Conservation (phyloP, 2,113 vertebrate species). For the Muscicapa adusta region DNA sequence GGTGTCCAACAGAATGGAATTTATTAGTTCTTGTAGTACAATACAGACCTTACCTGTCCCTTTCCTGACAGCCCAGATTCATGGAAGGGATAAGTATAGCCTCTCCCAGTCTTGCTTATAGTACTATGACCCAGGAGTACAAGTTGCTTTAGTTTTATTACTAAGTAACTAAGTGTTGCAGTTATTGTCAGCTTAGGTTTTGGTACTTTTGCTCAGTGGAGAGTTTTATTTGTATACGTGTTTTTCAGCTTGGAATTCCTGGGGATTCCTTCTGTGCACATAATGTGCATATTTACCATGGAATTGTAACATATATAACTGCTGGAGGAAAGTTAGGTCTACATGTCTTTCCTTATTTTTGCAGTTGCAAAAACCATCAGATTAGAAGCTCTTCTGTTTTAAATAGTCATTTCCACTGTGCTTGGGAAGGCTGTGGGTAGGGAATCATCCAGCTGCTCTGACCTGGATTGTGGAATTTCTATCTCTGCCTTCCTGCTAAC, state of each 20-base stretch:
- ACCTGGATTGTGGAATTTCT: not conserved
- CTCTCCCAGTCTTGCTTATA: not conserved
- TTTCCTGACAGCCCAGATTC: not conserved
- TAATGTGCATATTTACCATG: not conserved
- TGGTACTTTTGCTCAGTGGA: not conserved
- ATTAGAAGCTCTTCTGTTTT: not conserved
- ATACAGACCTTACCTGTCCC: not conserved
- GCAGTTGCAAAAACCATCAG: not conserved
- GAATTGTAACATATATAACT: not conserved
- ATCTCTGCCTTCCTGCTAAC: not conserved
- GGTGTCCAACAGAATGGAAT: not conserved
- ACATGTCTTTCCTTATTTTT: not conserved
- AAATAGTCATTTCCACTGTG: not conserved
- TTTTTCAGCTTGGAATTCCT: not conserved
- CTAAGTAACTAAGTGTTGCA: not conserved
- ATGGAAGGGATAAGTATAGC: not conserved
- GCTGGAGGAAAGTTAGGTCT: not conserved
- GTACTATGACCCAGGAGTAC: not conserved
- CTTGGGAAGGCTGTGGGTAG: not conserved
- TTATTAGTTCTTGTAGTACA: not conserved
- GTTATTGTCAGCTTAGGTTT: not conserved
- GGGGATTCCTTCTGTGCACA: rapidly evolving
- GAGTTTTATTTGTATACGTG: not conserved
- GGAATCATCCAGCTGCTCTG: not conserved
- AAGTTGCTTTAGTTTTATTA: not conserved